These are phyloP conservation scores for Drosophila ogumai DNA, from an alignment of 1,140 invertebrate species.

Conservation along the genomic window DNA sequence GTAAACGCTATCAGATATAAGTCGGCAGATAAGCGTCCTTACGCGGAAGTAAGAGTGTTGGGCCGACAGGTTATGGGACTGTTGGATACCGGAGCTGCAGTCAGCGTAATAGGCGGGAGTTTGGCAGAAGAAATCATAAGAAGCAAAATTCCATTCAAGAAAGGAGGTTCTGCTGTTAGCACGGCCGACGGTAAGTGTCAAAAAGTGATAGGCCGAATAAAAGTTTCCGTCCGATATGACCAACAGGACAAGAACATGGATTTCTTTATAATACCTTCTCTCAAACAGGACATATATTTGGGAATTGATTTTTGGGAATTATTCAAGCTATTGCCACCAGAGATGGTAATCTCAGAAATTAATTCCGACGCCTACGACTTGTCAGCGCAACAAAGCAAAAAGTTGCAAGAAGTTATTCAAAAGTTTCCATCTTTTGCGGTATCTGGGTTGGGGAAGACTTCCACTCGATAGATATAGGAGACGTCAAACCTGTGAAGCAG, in stretches of 20 bases:
- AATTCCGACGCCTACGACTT: neutral
- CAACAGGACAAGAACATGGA: neutral
- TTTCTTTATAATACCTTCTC: neutral
- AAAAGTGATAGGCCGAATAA: neutral
- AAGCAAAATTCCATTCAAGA: too few relatives aligned
- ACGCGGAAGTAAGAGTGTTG: too few relatives aligned
- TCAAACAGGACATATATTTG: neutral
- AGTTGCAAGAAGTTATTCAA: neutral
- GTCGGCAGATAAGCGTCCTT: too few relatives aligned
- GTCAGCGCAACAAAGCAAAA: too few relatives aligned
- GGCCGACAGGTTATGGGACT: too few relatives aligned
- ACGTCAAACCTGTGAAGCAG: neutral
- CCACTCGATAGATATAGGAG: neutral
- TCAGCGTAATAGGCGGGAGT: too few relatives aligned
- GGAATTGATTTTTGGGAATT: neutral
- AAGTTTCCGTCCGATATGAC: neutral
- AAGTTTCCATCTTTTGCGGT: neutral
- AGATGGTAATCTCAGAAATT: neutral
- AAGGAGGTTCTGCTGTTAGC: too few relatives aligned
- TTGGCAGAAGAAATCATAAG: too few relatives aligned
- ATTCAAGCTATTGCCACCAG: neutral
- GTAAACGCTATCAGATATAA: too few relatives aligned
- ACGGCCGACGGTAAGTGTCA: neutral
- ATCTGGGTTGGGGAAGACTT: neutral
- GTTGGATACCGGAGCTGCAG: too few relatives aligned